Conservation (phyloP, 2,113 vertebrate genomes). For the Misgurnus mizolepis region DNA sequence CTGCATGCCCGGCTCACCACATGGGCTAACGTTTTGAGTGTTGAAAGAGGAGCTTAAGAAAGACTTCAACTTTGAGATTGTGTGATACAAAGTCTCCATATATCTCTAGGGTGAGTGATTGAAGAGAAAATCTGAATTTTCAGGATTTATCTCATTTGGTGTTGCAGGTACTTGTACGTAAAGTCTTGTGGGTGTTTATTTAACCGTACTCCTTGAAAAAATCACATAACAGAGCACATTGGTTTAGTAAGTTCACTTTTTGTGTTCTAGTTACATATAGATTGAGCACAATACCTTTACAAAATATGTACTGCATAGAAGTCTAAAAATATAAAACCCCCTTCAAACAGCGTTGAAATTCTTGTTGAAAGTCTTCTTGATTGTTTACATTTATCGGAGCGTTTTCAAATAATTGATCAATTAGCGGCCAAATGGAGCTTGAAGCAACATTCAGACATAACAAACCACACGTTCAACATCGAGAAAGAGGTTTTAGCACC, state of each 20-base stretch:
- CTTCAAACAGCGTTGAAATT: not conserved
- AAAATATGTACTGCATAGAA: not conserved
- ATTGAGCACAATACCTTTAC: not conserved
- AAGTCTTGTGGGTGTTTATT: too few species aligned
- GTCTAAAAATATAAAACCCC: not conserved
- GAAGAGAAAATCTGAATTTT: not conserved
- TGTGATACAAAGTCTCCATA: not conserved
- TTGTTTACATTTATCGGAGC: constrained; percentile 4
- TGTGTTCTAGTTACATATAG: too few species aligned
- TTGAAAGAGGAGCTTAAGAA: not conserved
- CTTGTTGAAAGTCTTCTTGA: not conserved
- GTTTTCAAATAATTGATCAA: constrained; percentile 30
- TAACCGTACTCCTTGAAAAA: too few species aligned
- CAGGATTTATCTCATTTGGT: too few species aligned
- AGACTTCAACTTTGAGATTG: not conserved
- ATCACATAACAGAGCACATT: too few species aligned
- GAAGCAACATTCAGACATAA: not conserved
- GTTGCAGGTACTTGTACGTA: too few species aligned
- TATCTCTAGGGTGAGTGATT: not conserved
- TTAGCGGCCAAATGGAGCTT: constrained; percentile 13
- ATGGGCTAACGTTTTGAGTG: constrained; percentile 22
- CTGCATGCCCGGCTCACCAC: constrained; percentile 16
- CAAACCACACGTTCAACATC: not conserved
- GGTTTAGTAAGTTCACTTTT: too few species aligned
- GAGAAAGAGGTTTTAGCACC: not conserved